Evolutionary conservation across 1,140 invertebrate species (phyloP).

Genomic region (Lordiphosa collinella): DNA sequence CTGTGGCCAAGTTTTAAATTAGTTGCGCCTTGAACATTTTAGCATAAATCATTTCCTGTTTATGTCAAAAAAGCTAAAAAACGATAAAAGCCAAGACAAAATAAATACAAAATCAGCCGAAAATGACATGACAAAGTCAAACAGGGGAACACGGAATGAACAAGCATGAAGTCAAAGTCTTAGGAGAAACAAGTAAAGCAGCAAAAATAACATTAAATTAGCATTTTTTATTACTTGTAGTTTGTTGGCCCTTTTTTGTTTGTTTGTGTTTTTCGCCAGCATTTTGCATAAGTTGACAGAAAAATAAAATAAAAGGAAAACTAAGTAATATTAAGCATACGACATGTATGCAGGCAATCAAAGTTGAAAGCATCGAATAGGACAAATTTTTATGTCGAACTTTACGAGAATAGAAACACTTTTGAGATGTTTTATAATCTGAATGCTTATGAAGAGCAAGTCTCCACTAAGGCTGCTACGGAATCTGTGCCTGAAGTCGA

Average conservation of each 20-base stretch:
- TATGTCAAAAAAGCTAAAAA: slow-evolving; percentile 30
- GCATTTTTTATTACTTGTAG: slow-evolving; percentile 76
- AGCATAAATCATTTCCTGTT: slow-evolving; percentile 77
- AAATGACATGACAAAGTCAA: slow-evolving; percentile 42
- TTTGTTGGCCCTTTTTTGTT: slow-evolving; percentile 37
- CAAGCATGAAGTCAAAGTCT: slow-evolving; percentile 36
- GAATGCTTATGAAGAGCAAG: no score
- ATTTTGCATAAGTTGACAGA: slow-evolving; percentile 62
- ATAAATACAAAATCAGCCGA: slow-evolving; percentile 28
- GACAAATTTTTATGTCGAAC: no score
- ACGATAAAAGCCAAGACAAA: slow-evolving; percentile 53
- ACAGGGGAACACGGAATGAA: slow-evolving; percentile 11
- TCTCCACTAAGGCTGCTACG: no score
- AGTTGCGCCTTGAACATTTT: slow-evolving; percentile 55
- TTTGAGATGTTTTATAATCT: no score
- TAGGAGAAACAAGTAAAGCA: slow-evolving; percentile 23
- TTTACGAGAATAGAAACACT: no score
- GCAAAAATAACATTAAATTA: slow-evolving; percentile 75
- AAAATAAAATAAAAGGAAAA: slow-evolving; percentile 18
- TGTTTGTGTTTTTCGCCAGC: slow-evolving; percentile 17
- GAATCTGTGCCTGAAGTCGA: no score
- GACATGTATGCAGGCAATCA: slow-evolving; percentile 25
- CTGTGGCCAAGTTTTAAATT: slow-evolving; percentile 58
- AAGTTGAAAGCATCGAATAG: no score
- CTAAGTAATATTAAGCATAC: slow-evolving; percentile 66